Conservation (phyloP, 2,797 vertebrate species). For the Falco biarmicus region DNA sequence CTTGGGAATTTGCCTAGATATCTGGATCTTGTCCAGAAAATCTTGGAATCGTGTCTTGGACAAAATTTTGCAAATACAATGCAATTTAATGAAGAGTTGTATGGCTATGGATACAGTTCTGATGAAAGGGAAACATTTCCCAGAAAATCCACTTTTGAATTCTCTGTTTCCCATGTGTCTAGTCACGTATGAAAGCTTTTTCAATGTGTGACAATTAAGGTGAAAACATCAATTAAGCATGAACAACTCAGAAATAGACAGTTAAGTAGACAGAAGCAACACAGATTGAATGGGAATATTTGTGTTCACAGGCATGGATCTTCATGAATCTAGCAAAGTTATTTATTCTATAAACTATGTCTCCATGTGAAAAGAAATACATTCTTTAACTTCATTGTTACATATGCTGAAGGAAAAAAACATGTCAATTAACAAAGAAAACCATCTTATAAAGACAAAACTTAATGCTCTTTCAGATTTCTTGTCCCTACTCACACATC, state of each 20-base stretch:
- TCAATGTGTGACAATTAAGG: fast-evolving
- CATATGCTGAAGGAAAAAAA: neutral
- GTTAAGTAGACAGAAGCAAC: neutral
- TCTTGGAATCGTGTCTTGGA: neutral
- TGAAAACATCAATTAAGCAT: neutral
- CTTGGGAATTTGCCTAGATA: neutral
- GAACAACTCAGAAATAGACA: neutral
- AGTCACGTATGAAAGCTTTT: neutral
- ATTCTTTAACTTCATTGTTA: neutral
- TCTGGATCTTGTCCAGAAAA: neutral
- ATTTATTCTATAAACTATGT: neutral
- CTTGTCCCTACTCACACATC: fast-evolving
- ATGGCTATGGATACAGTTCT: neutral
- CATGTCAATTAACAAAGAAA: neutral
- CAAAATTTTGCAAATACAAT: neutral
- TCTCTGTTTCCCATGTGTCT: neutral
- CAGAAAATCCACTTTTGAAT: neutral
- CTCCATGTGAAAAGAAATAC: neutral
- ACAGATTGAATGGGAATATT: neutral
- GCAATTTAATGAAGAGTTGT: neutral
- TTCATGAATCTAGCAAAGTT: neutral
- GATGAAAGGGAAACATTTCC: neutral
- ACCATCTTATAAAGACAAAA: neutral
- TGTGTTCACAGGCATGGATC: neutral
- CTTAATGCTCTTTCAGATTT: neutral